Conservation (phyloP, 2,888 invertebrate species). For the Zaprionus obscuricornis region DNA sequence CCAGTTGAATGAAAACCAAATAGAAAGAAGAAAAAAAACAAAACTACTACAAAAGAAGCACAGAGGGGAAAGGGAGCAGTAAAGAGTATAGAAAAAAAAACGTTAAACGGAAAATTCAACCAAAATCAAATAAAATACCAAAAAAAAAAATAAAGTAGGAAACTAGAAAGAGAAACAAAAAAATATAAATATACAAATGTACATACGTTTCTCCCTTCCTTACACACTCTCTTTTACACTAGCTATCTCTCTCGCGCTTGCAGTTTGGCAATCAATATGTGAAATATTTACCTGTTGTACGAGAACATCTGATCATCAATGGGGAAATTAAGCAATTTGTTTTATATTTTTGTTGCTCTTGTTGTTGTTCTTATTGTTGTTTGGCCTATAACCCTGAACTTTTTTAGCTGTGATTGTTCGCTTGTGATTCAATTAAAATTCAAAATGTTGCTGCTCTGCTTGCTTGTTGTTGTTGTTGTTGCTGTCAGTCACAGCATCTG, state of each 20-base stretch:
- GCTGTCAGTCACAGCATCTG: too few relatives aligned
- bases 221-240: neutral
- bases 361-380: conserved; percentile 13
- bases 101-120: conserved; percentile 35
- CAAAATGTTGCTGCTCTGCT: too few relatives aligned
- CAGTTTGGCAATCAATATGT: conserved; percentile 38
- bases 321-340: conserved; percentile 35
- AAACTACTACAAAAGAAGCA: conserved; percentile 24
- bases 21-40: conserved; percentile 17
- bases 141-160: conserved; percentile 1
- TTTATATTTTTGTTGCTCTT: conserved; percentile 14
- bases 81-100: conserved; percentile 5
- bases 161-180: conserved; percentile 1
- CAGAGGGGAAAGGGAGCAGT: conserved; percentile 12
- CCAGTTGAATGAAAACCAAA: conserved; percentile 69
- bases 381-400: conserved; percentile 23
- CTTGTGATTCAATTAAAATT: conserved; percentile 23
- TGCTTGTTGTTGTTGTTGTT: too few relatives aligned
- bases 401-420: conserved; percentile 5
- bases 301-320: conserved; percentile 41
- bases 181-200: neutral
- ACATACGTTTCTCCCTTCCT: conserved; percentile 5
- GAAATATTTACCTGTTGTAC: conserved; percentile 41
- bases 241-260: neutral
- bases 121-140: conserved; percentile 23